Base-by-base conservation (phyloP, 2,113 vertebrate species). In the Oncorhynchus tshawytscha region DNA sequence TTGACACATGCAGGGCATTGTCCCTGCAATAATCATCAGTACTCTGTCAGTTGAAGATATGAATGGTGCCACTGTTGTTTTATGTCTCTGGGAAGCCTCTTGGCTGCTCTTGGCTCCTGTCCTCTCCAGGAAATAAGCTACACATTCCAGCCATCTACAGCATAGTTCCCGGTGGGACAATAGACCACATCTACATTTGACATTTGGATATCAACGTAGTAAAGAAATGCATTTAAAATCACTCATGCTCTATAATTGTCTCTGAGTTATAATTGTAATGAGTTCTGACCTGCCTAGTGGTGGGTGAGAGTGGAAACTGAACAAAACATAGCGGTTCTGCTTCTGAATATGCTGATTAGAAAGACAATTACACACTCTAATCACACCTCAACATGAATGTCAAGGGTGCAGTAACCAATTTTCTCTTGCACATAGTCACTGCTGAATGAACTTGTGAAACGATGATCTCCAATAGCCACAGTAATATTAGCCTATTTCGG, bases 11-110 rank as follows among this genome's bases (percentile, higher is more conserved):
- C 94, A 92, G 95, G 95, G 94, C 94, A 96, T 95, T 96, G 95
- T 97, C 95, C 96, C 95, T 95, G 95, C 95, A 96, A 96, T 96
- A 95, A 97, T 96, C 96, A 94, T 95, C 94, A 95, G 95, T 94
- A 92, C 92, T 95, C 92, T 96, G 96, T 96, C 96, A 97, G 93
- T 93, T 95, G 95, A 94, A 93, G 94, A 93, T 94, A 94, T 93
- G 92, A 95, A 88, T 90, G 84, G n/a, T 94, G 95, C 95, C 96
- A 95, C 86, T 88, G 94, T 91, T 90, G 91, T 93, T 97, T 95
- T 96, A 91, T 91, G 93, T 96, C 94, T 95, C 87, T 92, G 93
- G 88, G 94, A 94, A 94, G 94, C 93, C 89, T 93, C 82, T 92
- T 86, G 93, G 92, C 92, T 86, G 88, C 67, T 91, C 89, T 88